Evolutionary conservation across 1,140 invertebrate genomes (phyloP), one percentile per base, ranked within the genome.

Genomic region (Caenorhabditis latens): DNA sequence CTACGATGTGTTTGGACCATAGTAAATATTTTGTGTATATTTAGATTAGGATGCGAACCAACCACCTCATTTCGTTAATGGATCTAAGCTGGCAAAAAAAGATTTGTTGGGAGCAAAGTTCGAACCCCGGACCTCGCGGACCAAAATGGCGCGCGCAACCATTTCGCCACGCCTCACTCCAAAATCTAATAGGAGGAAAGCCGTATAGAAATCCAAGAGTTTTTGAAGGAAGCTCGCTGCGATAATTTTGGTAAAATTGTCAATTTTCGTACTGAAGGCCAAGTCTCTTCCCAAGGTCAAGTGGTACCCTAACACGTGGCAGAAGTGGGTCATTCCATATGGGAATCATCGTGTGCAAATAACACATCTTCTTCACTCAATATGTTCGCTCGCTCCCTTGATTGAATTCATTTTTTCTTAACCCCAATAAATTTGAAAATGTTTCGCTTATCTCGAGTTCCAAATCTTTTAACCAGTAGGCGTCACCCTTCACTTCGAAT

Each of bases 291-390:
- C 32, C 32, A 79, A 79, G 71, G 71, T 79, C 71, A 79, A 79
- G 71, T 79, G 71, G 71, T 32, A 46, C n/a, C n/a, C 71, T 79
- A 46, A 79, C 71, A 79, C 71, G 71, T 79, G 71, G 71, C 71
- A 79, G 71, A 79, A 79, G 71, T 79, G 71, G 32, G 71, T 71
- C 65, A 71, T 71, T 43, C 40, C 65, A 46, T 71, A 40, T 71
- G 42, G 19, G 65, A 71, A 71, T 19, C 14, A 2, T 16, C 21
- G 71, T 79, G 46, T 42, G 71, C 46, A 79, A 53, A 79, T 46
- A 53, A 71, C 46, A 24, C 14, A 0, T 19, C 0, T n/a, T 58
- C n/a, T n/a, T 58, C 4, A 19, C 19, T 58, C 55, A 32, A 32
- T 32, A 32, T 32, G 32, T 32, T 32, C 32, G 32, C 32, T 32